Evolutionary conservation across 2,797 vertebrate species (phyloP).

Genomic region (Dryobates pubescens): DNA sequence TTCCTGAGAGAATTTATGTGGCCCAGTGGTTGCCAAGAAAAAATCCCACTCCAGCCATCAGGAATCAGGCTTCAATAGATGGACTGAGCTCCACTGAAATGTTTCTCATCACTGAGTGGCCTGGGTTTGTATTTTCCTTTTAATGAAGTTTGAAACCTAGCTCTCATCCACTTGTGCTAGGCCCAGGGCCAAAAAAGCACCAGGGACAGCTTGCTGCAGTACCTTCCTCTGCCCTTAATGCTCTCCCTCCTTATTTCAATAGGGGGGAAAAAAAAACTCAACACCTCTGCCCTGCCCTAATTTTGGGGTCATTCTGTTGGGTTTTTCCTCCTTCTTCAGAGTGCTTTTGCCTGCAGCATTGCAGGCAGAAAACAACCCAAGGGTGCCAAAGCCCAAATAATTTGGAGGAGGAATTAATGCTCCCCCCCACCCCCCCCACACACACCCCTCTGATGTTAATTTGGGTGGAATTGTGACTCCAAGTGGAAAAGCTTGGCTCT

Average conservation of each 20-base stretch:
- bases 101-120: conserved; percentile 21
- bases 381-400: conserved; percentile 67
- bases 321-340: background rate
- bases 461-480: conserved; percentile 72
- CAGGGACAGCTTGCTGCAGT: conserved; percentile 36
- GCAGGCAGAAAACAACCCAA: conserved; percentile 17
- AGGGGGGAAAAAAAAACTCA: background rate
- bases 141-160: conserved; percentile 48
- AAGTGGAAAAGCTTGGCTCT: conserved; percentile 69
- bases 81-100: conserved; percentile 24
- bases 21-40: conserved; percentile 13
- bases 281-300: background rate
- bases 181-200: conserved; percentile 20
- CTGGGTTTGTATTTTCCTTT: conserved; percentile 17
- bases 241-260: conserved; percentile 26
- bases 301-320: background rate
- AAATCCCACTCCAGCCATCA: background rate
- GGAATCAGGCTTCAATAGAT: conserved; percentile 15
- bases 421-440: conserved; percentile 48
- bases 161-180: conserved; percentile 49
- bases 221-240: conserved; percentile 5
- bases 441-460: conserved; percentile 69
- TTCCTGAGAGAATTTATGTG: background rate
- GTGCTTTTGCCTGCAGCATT: conserved; percentile 34
- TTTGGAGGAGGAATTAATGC: conserved; percentile 67